Percentiles rank a stretch among this genome's conserved stretches.
These are phyloP conservation scores for Pseudopipra pipra DNA, from an alignment of 2,113 vertebrate genomes.

Conservation along the genomic window DNA sequence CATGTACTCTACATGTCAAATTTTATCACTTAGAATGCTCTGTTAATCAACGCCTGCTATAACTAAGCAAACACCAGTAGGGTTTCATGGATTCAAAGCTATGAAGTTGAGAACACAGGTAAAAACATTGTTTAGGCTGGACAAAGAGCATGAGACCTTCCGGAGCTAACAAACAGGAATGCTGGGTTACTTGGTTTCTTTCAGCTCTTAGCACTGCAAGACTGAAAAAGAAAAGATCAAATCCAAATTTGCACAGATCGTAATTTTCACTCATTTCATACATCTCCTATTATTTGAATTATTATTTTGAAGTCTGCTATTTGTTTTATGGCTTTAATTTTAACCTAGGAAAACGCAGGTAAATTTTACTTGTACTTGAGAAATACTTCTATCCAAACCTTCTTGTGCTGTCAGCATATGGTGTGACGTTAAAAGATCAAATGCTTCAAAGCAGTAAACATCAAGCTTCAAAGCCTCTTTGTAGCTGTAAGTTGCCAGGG, in stretches of 20 bases:
- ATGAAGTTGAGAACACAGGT: not conserved
- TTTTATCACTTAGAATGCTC: not conserved
- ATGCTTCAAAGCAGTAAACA: constrained; percentile 99
- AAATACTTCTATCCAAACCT: constrained; percentile 77
- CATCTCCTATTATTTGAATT: not conserved
- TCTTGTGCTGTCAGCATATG: constrained; percentile 99
- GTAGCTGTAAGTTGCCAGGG: constrained; percentile 95
- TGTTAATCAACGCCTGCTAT: not conserved
- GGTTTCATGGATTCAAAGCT: not conserved
- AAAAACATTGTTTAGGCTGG: not conserved
- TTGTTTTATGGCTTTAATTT: not conserved
- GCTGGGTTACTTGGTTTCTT: not conserved
- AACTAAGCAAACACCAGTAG: not conserved
- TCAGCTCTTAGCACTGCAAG: not conserved
- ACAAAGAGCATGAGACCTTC: not conserved
- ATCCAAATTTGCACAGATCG: accelerated
- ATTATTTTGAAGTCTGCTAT: not conserved
- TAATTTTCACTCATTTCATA: not conserved
- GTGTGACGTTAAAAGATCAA: constrained; percentile 97
- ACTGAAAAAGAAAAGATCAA: not conserved
- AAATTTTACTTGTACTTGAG: not conserved
- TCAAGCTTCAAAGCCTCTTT: constrained; percentile 98
- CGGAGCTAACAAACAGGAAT: not conserved
- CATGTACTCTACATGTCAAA: not conserved
- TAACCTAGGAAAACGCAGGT: not conserved